Conservation (phyloP, 1,140 invertebrate genomes). For the Drosophila bipectinata region DNA sequence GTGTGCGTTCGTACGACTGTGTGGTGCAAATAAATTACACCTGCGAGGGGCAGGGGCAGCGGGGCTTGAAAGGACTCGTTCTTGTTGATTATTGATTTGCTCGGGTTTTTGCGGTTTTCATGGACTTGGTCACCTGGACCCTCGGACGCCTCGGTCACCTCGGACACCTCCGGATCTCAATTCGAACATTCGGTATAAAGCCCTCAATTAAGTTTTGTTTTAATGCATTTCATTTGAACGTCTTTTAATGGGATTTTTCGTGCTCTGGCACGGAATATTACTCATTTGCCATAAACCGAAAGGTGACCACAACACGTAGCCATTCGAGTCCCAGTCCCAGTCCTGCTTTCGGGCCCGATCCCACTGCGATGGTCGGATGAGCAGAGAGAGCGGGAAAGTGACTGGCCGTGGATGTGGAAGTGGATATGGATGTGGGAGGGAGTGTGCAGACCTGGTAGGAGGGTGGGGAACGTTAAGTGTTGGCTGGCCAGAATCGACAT, state of each 20-base stretch:
- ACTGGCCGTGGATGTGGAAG: slow-evolving; percentile 17
- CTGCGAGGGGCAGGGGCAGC: slow-evolving; percentile 21
- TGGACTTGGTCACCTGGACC: not conserved
- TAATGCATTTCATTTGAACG: slow-evolving; percentile 80
- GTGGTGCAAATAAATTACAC: slow-evolving; percentile 62
- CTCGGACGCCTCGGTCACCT: not conserved
- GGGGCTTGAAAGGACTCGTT: slow-evolving; percentile 19
- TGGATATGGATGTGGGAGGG: slow-evolving; percentile 9
- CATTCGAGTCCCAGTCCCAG: slow-evolving; percentile 14
- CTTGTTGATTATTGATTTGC: slow-evolving; percentile 71
- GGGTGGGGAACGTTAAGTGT: slow-evolving; percentile 67
- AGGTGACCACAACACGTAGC: slow-evolving; percentile 80
- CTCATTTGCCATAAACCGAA: slow-evolving; percentile 80
- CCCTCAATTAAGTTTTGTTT: slow-evolving; percentile 80
- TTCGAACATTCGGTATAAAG: slow-evolving; percentile 54
- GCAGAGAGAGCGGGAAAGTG: slow-evolving; percentile 3
- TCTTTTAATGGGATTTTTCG: slow-evolving; percentile 79
- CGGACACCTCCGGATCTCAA: slow-evolving; percentile 3
- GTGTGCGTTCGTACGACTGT: slow-evolving; percentile 17
- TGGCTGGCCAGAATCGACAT: slow-evolving; percentile 73
- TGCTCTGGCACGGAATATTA: slow-evolving; percentile 64
- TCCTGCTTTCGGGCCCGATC: slow-evolving; percentile 10
- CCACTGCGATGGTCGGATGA: slow-evolving; percentile 2
- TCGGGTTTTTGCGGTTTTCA: slow-evolving; percentile 55
- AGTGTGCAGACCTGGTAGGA: slow-evolving; percentile 4